Percentiles rank a stretch among this genome's conserved stretches.
These are phyloP conservation scores for Drosophila pseudoananassae DNA, from an alignment of 1,140 invertebrate species.

Conservation along the genomic window DNA sequence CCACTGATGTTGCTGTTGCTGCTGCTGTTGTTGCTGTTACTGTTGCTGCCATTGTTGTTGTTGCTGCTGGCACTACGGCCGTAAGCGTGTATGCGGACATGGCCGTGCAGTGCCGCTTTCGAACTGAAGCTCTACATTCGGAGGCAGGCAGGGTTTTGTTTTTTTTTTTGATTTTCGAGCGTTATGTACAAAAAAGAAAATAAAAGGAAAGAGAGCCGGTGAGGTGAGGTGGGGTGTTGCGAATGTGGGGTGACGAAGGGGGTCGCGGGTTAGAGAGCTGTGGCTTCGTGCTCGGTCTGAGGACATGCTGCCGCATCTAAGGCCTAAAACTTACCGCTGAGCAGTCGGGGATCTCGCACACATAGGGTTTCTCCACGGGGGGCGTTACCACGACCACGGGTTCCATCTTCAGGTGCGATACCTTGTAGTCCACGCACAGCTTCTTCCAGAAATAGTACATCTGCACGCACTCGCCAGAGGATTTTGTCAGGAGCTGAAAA, in stretches of 20 bases:
- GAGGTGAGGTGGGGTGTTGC: conserved; percentile 19
- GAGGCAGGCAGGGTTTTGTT: conserved; percentile 19
- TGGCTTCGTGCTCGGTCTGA: conserved; percentile 10
- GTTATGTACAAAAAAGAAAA: conserved; percentile 62
- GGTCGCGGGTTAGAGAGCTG: neutral
- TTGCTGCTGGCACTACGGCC: conserved; percentile 70
- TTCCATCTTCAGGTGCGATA: conserved; percentile 76
- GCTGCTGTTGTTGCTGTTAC: conserved; percentile 36
- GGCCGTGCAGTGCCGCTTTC: conserved; percentile 90
- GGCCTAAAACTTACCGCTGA: conserved; percentile 86
- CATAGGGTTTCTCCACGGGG: conserved; percentile 84
- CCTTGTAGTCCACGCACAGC: conserved; percentile 91
- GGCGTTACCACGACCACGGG: conserved; percentile 50
- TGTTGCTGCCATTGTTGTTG: conserved; percentile 48
- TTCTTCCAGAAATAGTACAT: conserved; percentile 99
- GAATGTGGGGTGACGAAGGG: neutral
- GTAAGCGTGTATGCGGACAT: conserved; percentile 89
- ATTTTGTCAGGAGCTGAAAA: conserved; percentile 92
- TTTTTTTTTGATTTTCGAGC: conserved; percentile 28
- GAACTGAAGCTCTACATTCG: conserved; percentile 91
- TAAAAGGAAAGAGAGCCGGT: conserved; percentile 33
- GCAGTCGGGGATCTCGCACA: conserved; percentile 88
- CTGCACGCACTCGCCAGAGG: conserved; percentile 96
- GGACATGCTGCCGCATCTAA: conserved; percentile 13
- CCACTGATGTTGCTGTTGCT: conserved; percentile 40